Evolutionary conservation across 2,888 invertebrate genomes (phyloP).

Genomic region (Timandra comae): DNA sequence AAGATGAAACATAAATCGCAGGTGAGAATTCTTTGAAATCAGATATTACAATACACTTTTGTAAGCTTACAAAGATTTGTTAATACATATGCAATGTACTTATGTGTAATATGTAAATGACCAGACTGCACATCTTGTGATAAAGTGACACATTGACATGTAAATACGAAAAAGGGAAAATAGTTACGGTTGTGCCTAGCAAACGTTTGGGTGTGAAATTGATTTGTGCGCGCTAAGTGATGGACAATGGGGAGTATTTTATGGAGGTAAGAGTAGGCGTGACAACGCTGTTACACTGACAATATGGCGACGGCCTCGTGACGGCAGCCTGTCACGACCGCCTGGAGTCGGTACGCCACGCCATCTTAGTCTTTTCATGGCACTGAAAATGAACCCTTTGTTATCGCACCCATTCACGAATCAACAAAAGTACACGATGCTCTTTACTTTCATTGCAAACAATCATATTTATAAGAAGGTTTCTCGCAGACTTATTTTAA

Average conservation of each 20-base stretch:
- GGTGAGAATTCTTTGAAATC: too few relatives aligned
- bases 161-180: conserved; percentile 55
- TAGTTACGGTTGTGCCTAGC: conserved; percentile 37
- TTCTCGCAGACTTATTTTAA: too few relatives aligned
- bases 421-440: too few relatives aligned
- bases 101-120: too few relatives aligned
- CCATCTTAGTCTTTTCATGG: conserved; percentile 25
- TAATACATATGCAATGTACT: too few relatives aligned
- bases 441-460: too few relatives aligned
- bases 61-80: too few relatives aligned
- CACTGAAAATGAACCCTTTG: conserved; percentile 18
- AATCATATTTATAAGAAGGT: too few relatives aligned
- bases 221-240: conserved; percentile 48
- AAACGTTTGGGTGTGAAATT: conserved; percentile 55
- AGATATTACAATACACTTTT: too few relatives aligned
- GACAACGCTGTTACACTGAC: conserved; percentile 45
- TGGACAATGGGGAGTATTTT: conserved; percentile 44
- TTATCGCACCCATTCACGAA: conserved; percentile 8
- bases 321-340: conserved; percentile 45
- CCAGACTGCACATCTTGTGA: conserved; percentile 14
- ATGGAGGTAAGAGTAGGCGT: conserved; percentile 43
- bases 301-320: conserved; percentile 51
- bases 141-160: conserved; percentile 38
- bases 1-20: too few relatives aligned
- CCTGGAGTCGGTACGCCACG: conserved; percentile 25